Base-by-base conservation (phyloP, 2,113 vertebrate genomes). In the Uria lomvia region DNA sequence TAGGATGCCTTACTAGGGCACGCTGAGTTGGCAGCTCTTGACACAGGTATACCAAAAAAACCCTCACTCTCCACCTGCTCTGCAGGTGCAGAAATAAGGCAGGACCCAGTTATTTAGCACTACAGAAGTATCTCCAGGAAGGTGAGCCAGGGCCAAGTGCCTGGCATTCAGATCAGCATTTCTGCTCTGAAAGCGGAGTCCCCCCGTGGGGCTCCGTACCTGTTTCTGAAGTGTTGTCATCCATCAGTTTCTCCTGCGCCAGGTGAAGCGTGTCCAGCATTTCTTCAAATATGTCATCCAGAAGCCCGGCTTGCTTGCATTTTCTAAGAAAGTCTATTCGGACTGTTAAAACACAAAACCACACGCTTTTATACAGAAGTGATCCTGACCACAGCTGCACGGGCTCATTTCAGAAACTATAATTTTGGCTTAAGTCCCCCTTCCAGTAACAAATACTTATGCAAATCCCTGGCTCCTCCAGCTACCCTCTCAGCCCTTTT, bases 211-310 rank as follows among this genome's bases (percentile, higher is more conserved):
- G 56, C 17, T 58, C 50, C 66, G 6, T 97, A 98, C 98, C 98
- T 97, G 97, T 95, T 88, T 98, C 98, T 72, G 98, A 97, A 87
- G 98, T 96, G 67, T 86, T 98, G 63, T 97, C 97, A 85, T 97
- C 90, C 97, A 96, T 96, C 77, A 98, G 96, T 62, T 97, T 98
- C 91, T 97, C 94, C 65, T 98, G 98, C 2, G 97, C 95, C 76
- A 93, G 82, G 88, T 97, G 95, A 90, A 98, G 95, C 9, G 95
- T 97, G 52, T 97, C 97, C 94, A 98, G 78, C 91, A 98, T 96
- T 84, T 97, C 96, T 95, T 98, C 96, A 96, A 98, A 98, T 82
- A 98, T 97, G 43, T 97, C 92, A 88, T 96, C 94, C 62, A 98
- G 96, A 77, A 98, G 98, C 40, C 98, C 98, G 2, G 97, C 98